Evolutionary conservation across 92 coral and sea anemone species (phyloP).

Genomic region (Umimayanthus kanabou): DNA sequence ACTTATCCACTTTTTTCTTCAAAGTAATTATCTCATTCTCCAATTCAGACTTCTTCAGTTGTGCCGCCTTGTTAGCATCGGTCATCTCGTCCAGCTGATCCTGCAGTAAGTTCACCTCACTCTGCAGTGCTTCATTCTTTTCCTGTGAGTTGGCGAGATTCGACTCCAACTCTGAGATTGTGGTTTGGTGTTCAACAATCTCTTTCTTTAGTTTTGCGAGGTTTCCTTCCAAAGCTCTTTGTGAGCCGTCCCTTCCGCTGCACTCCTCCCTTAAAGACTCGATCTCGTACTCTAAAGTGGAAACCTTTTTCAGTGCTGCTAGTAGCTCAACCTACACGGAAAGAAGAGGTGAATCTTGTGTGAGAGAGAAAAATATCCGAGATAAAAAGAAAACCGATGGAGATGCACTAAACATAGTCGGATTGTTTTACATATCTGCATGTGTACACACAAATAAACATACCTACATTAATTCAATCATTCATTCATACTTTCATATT

Average conservation of each 20-base stretch:
- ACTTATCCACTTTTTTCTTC: slow-evolving; percentile 74
- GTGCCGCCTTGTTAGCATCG: slow-evolving; percentile 57
- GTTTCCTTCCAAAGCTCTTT: slow-evolving; percentile 61
- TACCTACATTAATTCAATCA: too few relatives aligned
- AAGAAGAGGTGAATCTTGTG: not conserved
- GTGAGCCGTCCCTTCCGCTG: slow-evolving; percentile 59
- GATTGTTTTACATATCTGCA: not conserved
- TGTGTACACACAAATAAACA: not conserved
- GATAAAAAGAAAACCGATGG: too few relatives aligned
- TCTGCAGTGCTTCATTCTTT: slow-evolving; percentile 57
- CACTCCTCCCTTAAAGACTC: slow-evolving; percentile 66
- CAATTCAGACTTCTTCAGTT: slow-evolving; percentile 68
- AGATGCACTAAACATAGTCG: too few relatives aligned
- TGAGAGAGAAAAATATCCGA: too few relatives aligned
- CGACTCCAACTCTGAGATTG: slow-evolving; percentile 70
- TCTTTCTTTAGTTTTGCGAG: slow-evolving; percentile 63
- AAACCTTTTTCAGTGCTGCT: slow-evolving; percentile 83
- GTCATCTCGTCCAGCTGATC: slow-evolving; percentile 63
- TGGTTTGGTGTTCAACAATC: slow-evolving; percentile 78
- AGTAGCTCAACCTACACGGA: slow-evolving; percentile 59
- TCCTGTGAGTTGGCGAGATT: slow-evolving; percentile 66
- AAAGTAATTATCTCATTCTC: slow-evolving; percentile 80
- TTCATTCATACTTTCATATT: not conserved
- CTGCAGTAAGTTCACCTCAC: slow-evolving; percentile 61
- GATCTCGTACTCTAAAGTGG: slow-evolving; percentile 76